A percentile compares a stretch with the other conserved stretches of the same genome.
Conservation (phyloP, 2,797 vertebrate species). For the Momotus momota region DNA sequence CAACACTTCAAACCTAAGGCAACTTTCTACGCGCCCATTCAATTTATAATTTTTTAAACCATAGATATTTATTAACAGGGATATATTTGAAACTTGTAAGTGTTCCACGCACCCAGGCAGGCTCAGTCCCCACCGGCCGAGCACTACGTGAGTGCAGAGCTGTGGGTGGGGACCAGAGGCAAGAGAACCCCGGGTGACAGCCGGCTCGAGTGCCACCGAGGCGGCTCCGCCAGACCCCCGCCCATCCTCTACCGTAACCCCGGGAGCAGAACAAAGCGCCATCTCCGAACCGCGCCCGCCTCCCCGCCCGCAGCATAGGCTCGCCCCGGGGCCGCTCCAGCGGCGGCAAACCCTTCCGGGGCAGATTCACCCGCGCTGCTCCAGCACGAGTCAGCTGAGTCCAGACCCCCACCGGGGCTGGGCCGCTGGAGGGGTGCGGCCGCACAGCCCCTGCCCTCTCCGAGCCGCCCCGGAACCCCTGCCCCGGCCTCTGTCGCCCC, state of each 20-base stretch:
- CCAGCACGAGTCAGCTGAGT: too few species aligned
- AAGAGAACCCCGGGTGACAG: background rate
- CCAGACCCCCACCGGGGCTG: background rate
- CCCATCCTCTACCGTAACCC: too few species aligned
- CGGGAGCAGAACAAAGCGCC: background rate
- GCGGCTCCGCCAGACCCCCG: background rate
- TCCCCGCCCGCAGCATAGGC: background rate
- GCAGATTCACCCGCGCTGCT: background rate
- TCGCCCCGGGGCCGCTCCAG: background rate
- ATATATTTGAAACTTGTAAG: fast-evolving
- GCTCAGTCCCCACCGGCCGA: fast-evolving
- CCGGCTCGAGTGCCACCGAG: background rate
- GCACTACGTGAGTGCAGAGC: fast-evolving
- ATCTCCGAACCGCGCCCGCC: too few species aligned
- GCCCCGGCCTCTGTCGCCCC: too few species aligned
- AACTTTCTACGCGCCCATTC: background rate
- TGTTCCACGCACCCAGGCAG: fast-evolving
- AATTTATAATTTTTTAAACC: background rate
- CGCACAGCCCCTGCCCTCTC: background rate
- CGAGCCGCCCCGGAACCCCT: background rate
- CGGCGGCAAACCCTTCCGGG: background rate
- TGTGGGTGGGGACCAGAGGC: background rate
- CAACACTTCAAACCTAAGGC: fast-evolving
- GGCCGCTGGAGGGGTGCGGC: too few species aligned
- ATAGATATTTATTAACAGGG: fast-evolving